Evolutionary conservation across 2,888 invertebrate species (phyloP).

Genomic region (Chymomyza amoena): DNA sequence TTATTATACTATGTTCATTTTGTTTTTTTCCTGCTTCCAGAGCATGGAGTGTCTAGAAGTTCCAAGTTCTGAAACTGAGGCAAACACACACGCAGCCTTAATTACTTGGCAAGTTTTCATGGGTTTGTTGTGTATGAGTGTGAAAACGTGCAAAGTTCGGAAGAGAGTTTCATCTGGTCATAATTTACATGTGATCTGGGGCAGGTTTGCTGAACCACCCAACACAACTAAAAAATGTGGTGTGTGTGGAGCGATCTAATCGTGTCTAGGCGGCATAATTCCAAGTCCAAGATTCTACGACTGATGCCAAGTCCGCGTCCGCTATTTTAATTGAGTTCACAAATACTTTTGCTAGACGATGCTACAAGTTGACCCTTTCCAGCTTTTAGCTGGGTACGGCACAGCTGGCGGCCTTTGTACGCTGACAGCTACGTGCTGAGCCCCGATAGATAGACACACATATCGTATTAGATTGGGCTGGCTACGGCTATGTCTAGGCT

Average conservation of each 20-base stretch:
- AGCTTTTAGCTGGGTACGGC: constrained; percentile 10
- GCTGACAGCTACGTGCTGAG: constrained; percentile 69
- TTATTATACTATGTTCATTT: constrained; percentile 26
- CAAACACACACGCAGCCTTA: constrained; percentile 46
- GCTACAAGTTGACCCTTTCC: constrained; percentile 33
- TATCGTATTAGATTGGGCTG: background rate
- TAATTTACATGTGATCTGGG: constrained; percentile 48
- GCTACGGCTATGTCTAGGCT: constrained; percentile 20
- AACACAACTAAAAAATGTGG: background rate
- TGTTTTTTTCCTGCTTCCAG: too few relatives aligned
- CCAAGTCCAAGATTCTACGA: background rate
- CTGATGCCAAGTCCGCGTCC: constrained; percentile 32
- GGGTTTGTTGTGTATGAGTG: background rate
- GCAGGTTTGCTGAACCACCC: background rate
- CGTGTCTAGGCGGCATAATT: background rate
- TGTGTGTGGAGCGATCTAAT: background rate
- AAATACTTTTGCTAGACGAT: constrained; percentile 36
- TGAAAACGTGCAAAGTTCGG: constrained; percentile 45
- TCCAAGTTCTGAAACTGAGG: background rate
- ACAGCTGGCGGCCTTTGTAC: constrained; percentile 54
- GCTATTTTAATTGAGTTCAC: constrained; percentile 71
- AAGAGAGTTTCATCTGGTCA: constrained; percentile 21
- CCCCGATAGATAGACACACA: background rate
- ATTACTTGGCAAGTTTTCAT: constrained; percentile 33
- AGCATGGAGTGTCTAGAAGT: background rate